A percentile compares a stretch with the other conserved stretches of the same genome.
phyloP scores from a whole-genome alignment of 92 coral and sea anemone genomes.

The Heteractis magnifica region DNA sequence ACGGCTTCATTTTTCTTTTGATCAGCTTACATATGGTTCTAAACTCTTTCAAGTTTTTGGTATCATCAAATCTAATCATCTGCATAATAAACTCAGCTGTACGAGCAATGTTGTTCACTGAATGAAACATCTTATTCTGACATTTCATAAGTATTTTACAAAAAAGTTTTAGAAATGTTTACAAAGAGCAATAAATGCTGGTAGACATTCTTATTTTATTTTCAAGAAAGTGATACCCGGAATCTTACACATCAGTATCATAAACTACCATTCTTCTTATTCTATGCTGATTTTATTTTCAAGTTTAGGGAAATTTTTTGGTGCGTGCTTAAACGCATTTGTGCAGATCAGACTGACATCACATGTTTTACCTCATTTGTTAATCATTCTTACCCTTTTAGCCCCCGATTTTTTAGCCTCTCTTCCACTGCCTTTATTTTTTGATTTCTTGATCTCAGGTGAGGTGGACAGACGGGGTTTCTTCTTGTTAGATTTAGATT shows the following conservation, averaged over 20 bases:
- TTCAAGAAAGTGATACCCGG: too few species aligned
- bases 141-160: background rate
- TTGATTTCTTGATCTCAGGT: slow-evolving; percentile 23
- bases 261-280: background rate
- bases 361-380: background rate
- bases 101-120: background rate
- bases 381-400: slow-evolving; percentile 18
- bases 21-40: background rate
- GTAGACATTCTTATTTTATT: too few species aligned
- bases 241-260: background rate
- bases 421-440: slow-evolving; percentile 19
- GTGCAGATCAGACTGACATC: background rate
- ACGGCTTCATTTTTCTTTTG: background rate
- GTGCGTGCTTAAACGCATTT: slow-evolving; percentile 1
- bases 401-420: slow-evolving; percentile 21
- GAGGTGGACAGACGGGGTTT: slow-evolving; percentile 13
- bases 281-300: background rate
- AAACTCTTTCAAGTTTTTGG: background rate
- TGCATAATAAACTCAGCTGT: background rate
- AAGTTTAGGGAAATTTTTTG: background rate
- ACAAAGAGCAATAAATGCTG: background rate
- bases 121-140: background rate
- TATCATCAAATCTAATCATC: background rate
- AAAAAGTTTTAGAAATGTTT: background rate
- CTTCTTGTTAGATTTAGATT: background rate